Evolutionary conservation across 2,888 invertebrate species (phyloP).

Genomic region (Dolomedes plantarius): DNA sequence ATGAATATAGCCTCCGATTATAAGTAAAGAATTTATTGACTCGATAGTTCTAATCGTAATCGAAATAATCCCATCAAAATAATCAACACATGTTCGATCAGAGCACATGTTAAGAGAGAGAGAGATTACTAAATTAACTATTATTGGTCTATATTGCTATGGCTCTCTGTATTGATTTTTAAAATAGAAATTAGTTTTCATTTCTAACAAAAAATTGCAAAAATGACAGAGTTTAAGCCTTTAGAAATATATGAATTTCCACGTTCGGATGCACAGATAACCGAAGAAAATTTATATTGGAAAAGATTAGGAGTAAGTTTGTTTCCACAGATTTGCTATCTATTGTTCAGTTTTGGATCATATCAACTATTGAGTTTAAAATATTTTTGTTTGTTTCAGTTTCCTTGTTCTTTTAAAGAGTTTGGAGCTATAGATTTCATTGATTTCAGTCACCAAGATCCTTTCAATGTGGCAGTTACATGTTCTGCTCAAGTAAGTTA

Average conservation of each 20-base stretch:
- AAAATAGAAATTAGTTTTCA: too few relatives aligned
- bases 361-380: too few relatives aligned
- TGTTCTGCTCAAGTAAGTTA: constrained; percentile 87
- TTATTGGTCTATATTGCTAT: too few relatives aligned
- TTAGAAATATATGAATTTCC: constrained; percentile 45
- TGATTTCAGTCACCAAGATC: constrained; percentile 84
- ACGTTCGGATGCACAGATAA: constrained; percentile 18
- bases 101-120: too few relatives aligned
- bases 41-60: too few relatives aligned
- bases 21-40: too few relatives aligned
- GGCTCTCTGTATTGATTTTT: too few relatives aligned
- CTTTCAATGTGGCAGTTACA: constrained; percentile 93
- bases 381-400: constrained; percentile 53
- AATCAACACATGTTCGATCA: too few relatives aligned
- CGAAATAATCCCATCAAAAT: too few relatives aligned
- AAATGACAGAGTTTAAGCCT: constrained; percentile 42
- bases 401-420: constrained; percentile 66
- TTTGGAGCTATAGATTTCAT: constrained; percentile 64
- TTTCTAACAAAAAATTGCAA: too few relatives aligned
- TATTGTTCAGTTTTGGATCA: not conserved
- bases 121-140: too few relatives aligned
- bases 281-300: constrained; percentile 58
- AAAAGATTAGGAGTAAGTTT: constrained; percentile 42
- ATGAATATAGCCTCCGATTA: too few relatives aligned
- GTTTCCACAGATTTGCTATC: not conserved